Evolutionary conservation across 2,888 invertebrate genomes (phyloP), one percentile per base, ranked within the genome.

Genomic region (Amphipyra tragopoginis): DNA sequence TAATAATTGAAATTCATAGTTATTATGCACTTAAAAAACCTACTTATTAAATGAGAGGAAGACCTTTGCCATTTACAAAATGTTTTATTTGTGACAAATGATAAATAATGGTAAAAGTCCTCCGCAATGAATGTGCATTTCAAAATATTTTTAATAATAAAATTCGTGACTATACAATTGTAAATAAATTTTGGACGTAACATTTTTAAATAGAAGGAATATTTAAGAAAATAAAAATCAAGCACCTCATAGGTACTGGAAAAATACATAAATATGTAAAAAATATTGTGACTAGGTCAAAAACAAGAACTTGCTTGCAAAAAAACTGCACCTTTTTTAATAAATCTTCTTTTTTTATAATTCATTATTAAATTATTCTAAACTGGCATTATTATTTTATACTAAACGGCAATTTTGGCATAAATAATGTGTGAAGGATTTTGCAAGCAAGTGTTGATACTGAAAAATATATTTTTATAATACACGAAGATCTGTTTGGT

Each of bases 111-210:
- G 65, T 65, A 64, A 72, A 77, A 77, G 69, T 66, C 78, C 53
- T 59, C 81, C 76, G 61, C 50, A 51, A 66, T 59, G 34, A 69
- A 69, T 55, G 81, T 82, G 82, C 82, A 79, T 50, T 57, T 70
- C 65, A 54, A 68, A 63, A 74, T 75, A 66, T 66, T 67, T 53
- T 55, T 65, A 62, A 58, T 58, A 58, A 63, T 72, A 68, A 74
- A 61, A 53, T 67, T 72, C 39, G 65, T 81, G 65, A 68, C 77
- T 79, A 71, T 79, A 75, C 72, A 72, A 72, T 70, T 81, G 73
- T 82, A 83, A 84, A 82, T 81, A 84, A 82, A 77, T 75, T 76
- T 77, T 82, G 83, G 85, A 84, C 85, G 85, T 82, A 76, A 75
- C 69, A 51, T 72, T 77, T 62, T 73, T 68, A 60, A 60, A 59